These are phyloP conservation scores for Pocillopora meandrina DNA, from an alignment of 92 coral and sea anemone species.

Conservation along the genomic window DNA sequence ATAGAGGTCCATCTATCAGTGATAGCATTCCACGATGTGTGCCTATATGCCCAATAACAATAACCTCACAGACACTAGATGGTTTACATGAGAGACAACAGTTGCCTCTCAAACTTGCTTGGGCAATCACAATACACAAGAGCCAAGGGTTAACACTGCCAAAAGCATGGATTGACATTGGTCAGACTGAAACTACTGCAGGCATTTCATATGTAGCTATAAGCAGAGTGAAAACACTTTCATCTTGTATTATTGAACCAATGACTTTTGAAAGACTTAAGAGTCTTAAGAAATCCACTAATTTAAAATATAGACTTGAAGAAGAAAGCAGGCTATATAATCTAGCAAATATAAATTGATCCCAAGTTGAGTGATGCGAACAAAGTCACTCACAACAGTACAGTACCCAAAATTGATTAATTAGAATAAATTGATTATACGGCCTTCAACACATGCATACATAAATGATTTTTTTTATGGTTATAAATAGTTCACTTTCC, in stretches of 20 bases:
- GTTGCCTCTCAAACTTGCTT: conserved; percentile 67
- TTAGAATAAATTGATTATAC: conserved; percentile 44
- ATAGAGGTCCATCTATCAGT: conserved; percentile 47
- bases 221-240: conserved; percentile 60
- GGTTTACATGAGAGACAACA: conserved; percentile 68
- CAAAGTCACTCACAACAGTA: conserved; percentile 27
- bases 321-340: conserved; percentile 49
- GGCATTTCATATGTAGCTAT: conserved; percentile 69
- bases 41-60: conserved; percentile 65
- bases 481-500: conserved; percentile 47
- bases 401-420: conserved; percentile 40
- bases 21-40: conserved; percentile 36
- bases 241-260: conserved; percentile 58
- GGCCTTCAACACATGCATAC: conserved; percentile 50
- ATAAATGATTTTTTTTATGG: conserved; percentile 41
- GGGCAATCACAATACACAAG: conserved; percentile 67
- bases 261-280: conserved; percentile 55
- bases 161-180: conserved; percentile 79
- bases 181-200: conserved; percentile 64
- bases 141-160: conserved; percentile 57
- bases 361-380: conserved; percentile 29
- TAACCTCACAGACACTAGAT: conserved; percentile 27
- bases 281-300: conserved; percentile 33
- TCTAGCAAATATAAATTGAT: conserved; percentile 39
- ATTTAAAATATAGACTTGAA: conserved; percentile 34